These are phyloP conservation scores for Eclectus roratus DNA, from an alignment of 2,113 vertebrate genomes.

Conservation along the genomic window DNA sequence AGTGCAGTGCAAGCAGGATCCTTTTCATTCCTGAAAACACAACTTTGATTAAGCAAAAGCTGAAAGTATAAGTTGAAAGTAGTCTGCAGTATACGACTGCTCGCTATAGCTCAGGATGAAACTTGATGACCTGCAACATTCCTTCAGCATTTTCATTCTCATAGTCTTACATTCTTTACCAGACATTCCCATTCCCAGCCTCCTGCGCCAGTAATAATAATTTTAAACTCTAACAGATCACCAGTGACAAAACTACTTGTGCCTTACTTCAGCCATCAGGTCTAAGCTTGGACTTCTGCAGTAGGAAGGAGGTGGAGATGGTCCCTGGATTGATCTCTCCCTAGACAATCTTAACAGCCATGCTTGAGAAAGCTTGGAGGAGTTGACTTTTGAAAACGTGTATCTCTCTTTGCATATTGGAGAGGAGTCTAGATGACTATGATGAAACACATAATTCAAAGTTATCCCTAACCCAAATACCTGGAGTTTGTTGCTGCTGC, in stretches of 20 bases:
- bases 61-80: background rate
- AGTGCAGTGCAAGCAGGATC: background rate
- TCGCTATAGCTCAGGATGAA: background rate
- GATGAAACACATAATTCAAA: background rate
- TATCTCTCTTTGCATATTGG: background rate
- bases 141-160: constrained; percentile 4
- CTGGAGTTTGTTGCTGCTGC: background rate
- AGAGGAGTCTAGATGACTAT: background rate
- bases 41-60: background rate
- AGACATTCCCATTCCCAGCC: background rate
- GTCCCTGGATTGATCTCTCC: background rate
- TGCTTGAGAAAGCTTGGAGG: background rate
- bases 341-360: background rate
- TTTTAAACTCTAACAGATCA: background rate
- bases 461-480: background rate
- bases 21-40: background rate
- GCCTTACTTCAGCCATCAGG: background rate
- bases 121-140: background rate
- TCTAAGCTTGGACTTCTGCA: background rate
- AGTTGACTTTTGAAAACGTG: background rate
- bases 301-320: background rate
- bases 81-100: background rate
- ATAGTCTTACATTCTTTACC: background rate
- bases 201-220: background rate
- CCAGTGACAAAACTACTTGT: background rate